Evolutionary conservation across 2,797 vertebrate genomes (phyloP), one percentile per base, ranked within the genome.

Genomic region (Micropoecilia bifurca): DNA sequence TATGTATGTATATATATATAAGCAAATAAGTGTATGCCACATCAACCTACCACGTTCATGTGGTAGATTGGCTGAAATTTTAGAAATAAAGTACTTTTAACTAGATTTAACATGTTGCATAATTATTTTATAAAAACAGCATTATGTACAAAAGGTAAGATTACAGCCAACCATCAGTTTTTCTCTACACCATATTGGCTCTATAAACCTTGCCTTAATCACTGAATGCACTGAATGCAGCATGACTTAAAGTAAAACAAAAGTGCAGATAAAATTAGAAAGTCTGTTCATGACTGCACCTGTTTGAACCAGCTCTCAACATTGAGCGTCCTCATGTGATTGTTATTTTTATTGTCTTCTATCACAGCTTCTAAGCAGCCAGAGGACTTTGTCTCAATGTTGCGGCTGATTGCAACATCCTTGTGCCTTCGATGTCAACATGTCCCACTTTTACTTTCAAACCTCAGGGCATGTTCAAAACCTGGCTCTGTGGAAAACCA

Each of bases 401-500:
- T 95, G 78, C 92, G 95, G 28, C 78, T 93, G 66, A 77, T 93
- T 2, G 71, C 86, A 10, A 47, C 83, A 16, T 92, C 93, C 25
- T 80, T 95, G 72, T 94, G 89, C 66, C 82, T 92, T 30, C 87
- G 84, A 22, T 92, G 91, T 75, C 92, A 85, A 25, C 47, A 55
- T 59, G 73, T 80, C 66, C 68, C 81, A 28, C 69, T 46, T 73
- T 76, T 89, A 6, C 78, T 86, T 8, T n/a, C 89, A 48, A 82
- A 53, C 74, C 48, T 78, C 25, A 90, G 92, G 73, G 33, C 76
- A 20, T 94, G 85, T 78, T 85, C 80, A 3, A 91, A 89, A 0
- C 61, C 83, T 72, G 85, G 47, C 83, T 86, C 88, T 20, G 78
- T 68, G n/a, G 98, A 99, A 93, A 99, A 99, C 82, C 92, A 90